A percentile compares a stretch with the other conserved stretches of the same genome.
phyloP scores from a whole-genome alignment of 2,797 vertebrate species.

The Lacerta viridis region DNA sequence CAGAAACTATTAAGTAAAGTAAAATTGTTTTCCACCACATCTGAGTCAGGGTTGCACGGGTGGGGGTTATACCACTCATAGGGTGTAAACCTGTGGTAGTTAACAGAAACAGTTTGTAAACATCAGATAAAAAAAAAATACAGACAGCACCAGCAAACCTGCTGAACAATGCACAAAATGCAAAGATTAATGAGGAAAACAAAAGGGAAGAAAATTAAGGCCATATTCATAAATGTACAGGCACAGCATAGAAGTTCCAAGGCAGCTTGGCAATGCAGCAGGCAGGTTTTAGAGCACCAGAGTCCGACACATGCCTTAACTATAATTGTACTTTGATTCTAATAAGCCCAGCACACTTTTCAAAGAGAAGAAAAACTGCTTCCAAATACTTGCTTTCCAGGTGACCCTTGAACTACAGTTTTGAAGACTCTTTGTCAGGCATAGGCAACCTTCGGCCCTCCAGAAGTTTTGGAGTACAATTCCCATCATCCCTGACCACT shows the following conservation, averaged over 20 bases:
- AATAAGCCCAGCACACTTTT: neutral
- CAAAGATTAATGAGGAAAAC: constrained; percentile 48
- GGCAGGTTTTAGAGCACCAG: neutral
- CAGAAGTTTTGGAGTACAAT: too few species aligned
- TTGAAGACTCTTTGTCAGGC: neutral
- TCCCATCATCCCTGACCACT: too few species aligned
- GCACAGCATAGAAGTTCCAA: neutral
- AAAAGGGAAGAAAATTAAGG: constrained; percentile 33
- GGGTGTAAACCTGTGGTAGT: constrained; percentile 92
- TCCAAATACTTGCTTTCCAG: neutral
- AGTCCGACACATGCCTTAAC: neutral
- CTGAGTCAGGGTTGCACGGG: constrained; percentile 97
- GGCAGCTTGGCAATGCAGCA: neutral
- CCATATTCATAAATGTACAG: constrained; percentile 33
- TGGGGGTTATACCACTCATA: constrained; percentile 99
- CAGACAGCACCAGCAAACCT: constrained; percentile 58
- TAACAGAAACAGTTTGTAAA: constrained; percentile 80
- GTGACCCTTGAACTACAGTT: neutral
- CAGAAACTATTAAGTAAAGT: constrained; percentile 98
- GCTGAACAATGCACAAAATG: constrained; percentile 47
- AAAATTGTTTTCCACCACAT: constrained; percentile 99
- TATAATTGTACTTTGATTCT: neutral
- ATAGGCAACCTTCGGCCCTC: too few species aligned
- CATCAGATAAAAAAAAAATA: constrained; percentile 67
- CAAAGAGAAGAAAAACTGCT: neutral